A percentile compares a stretch with the other conserved stretches of the same genome.
These are phyloP conservation scores for Rhagoletis zephyria DNA, from an alignment of 1,140 invertebrate species.

Conservation along the genomic window DNA sequence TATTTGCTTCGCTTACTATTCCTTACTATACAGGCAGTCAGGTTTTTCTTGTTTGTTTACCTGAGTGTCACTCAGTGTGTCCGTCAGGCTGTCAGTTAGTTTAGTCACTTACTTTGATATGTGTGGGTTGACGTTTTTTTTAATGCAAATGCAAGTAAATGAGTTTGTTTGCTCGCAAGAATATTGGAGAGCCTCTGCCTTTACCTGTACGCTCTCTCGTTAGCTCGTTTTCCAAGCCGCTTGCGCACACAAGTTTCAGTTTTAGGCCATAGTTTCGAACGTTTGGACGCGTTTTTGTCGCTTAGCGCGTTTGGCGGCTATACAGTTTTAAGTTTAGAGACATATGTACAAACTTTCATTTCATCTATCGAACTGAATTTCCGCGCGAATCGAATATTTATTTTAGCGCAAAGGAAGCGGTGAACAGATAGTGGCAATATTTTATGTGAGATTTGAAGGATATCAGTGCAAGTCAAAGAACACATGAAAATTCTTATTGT, in stretches of 20 bases:
- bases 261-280: conserved; percentile 65
- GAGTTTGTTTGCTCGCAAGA: not conserved
- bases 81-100: not conserved
- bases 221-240: not conserved
- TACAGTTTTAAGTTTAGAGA: not conserved
- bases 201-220: not conserved
- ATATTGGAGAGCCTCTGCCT: not conserved
- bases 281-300: conserved; percentile 62
- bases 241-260: conserved; percentile 68
- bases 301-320: not conserved
- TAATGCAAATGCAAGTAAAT: not conserved
- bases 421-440: conserved; percentile 10
- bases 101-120: conserved; percentile 1
- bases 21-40: not conserved
- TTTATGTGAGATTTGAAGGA: conserved; percentile 18
- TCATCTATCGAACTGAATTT: not conserved
- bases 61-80: not conserved
- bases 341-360: not conserved
- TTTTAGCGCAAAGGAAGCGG: not conserved
- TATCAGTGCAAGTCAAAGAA: not conserved
- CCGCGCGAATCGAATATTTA: not conserved
- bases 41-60: conserved; percentile 29
- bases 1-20: not conserved
- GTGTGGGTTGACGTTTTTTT: not conserved
- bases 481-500: not conserved